phyloP scores from a whole-genome alignment of 2,113 vertebrate species.

The crab-eating macaque (Macaca fascicularis) region DNA sequence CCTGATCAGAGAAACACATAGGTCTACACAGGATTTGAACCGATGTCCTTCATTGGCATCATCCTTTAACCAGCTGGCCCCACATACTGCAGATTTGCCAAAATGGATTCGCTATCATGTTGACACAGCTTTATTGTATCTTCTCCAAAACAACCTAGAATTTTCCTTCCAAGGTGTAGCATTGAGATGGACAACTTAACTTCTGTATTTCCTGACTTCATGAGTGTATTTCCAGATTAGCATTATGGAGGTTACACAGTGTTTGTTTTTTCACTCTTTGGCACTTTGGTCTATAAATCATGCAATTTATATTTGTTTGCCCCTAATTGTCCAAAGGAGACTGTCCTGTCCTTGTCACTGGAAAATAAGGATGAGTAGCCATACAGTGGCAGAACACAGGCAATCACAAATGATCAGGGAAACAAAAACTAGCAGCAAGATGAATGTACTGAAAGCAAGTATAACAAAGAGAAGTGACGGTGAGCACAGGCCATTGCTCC shows the following conservation, averaged over 20 bases:
- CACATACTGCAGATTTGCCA: neutral
- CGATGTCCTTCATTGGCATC: neutral
- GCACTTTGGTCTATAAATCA: constrained; percentile 33
- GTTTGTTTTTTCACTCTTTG: neutral
- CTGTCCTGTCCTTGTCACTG: constrained; percentile 67
- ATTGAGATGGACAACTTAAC: neutral
- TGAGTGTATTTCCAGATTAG: neutral
- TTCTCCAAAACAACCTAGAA: neutral
- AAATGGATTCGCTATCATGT: neutral
- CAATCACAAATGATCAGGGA: constrained; percentile 52
- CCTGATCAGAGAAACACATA: neutral
- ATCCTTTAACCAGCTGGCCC: neutral
- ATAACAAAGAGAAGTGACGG: neutral
- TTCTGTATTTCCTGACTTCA: neutral
- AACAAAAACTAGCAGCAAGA: constrained; percentile 60
- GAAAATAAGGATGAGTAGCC: constrained; percentile 54
- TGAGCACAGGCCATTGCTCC: neutral
- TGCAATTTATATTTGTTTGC: constrained; percentile 51
- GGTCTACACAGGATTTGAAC: neutral
- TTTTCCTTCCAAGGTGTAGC: neutral
- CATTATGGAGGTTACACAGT: neutral
- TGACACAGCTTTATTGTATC: neutral
- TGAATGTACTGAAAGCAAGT: constrained; percentile 48
- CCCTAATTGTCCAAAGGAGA: constrained; percentile 52
- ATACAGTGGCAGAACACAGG: neutral